phyloP scores from a whole-genome alignment of 2,113 vertebrate species.

The Regulus satrapa region DNA sequence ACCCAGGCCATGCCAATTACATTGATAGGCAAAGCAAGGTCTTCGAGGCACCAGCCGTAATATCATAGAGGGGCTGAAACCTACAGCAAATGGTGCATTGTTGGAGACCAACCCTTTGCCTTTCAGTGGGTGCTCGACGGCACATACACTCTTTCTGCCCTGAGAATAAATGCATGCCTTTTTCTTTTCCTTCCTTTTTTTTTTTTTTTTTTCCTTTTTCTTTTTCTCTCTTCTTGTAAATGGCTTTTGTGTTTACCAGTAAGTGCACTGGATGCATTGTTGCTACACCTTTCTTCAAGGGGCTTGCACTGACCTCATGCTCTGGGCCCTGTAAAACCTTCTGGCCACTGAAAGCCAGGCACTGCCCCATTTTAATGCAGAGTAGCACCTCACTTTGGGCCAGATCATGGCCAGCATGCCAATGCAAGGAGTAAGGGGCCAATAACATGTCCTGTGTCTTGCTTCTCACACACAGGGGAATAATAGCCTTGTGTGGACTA shows the following conservation, averaged over 20 bases:
- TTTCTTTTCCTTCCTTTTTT: not conserved
- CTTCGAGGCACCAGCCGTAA: slow-evolving; percentile 22
- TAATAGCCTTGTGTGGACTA: slow-evolving; percentile 23
- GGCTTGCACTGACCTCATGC: slow-evolving; percentile 39
- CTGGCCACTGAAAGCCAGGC: not conserved
- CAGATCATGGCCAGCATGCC: slow-evolving; percentile 50
- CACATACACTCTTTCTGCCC: not conserved
- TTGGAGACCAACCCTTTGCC: slow-evolving; percentile 28
- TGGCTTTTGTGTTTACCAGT: slow-evolving; percentile 30
- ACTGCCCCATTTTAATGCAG: slow-evolving; percentile 55
- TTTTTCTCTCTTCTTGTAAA: not conserved
- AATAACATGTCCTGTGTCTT: not conserved
- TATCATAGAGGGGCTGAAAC: slow-evolving; percentile 49
- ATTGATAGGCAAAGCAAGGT: slow-evolving; percentile 10
- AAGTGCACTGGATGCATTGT: slow-evolving; percentile 30
- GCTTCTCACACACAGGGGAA: slow-evolving; percentile 48
- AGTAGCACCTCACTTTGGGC: slow-evolving; percentile 42
- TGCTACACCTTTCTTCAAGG: slow-evolving; percentile 34
- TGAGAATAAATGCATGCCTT: slow-evolving; percentile 9
- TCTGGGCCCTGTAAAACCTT: slow-evolving; percentile 47
- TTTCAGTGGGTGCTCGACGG: slow-evolving; percentile 7
- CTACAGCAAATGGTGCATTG: slow-evolving; percentile 14
- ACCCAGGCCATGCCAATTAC: slow-evolving; percentile 5
- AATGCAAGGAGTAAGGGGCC: slow-evolving; percentile 13
- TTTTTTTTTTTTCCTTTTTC: not conserved